Evolutionary conservation across 2,797 vertebrate genomes (phyloP), one percentile per base, ranked within the genome.

Genomic region (Periparus ater): DNA sequence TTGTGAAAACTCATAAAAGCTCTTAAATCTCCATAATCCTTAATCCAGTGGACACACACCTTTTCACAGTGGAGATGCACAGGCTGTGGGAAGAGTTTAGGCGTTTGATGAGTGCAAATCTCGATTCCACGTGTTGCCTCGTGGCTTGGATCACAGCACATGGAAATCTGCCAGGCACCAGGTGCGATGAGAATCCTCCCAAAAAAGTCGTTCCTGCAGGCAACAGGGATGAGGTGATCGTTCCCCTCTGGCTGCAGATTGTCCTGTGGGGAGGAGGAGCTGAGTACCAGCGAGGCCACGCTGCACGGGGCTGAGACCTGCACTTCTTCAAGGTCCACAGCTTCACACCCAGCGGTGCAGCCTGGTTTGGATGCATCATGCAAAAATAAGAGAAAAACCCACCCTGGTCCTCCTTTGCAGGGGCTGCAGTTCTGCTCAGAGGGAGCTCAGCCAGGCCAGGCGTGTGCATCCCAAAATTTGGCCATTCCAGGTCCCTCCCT

Each of bases 201-300:
- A 0, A 65, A n/a, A 22, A 34, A 51, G 3, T 17, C 55, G 0
- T 19, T 70, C 17, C 63, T 19, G 15, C 2, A 3, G 68, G 44
- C 44, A 58, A 0, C 0, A 0, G 44, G 34, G 45, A 7, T 6
- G n/a, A 0, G 1, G 70, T 1, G 20, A 10, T 74, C 3, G 4
- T 55, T 85, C 68, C 47, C 0, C 0, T 9, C 36, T 54, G 44
- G 36, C 63, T 73, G 51, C 47, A 40, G 40, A 1, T 26, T 27
- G 68, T 23, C 30, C 3, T 32, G 66, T 30, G 0, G 2, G 51
- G 19, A 17, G 25, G 16, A 75, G 71, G 45, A 44, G 61, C 61
- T 51, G 53, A 22, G 34, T 15, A 65, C 54, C 73, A 30, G 30
- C 0, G 0, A 32, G 88, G 45, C 48, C 17, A 2, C 0, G 0